Evolutionary conservation across 2,888 invertebrate species (phyloP).

Genomic region (Metalampra italica): DNA sequence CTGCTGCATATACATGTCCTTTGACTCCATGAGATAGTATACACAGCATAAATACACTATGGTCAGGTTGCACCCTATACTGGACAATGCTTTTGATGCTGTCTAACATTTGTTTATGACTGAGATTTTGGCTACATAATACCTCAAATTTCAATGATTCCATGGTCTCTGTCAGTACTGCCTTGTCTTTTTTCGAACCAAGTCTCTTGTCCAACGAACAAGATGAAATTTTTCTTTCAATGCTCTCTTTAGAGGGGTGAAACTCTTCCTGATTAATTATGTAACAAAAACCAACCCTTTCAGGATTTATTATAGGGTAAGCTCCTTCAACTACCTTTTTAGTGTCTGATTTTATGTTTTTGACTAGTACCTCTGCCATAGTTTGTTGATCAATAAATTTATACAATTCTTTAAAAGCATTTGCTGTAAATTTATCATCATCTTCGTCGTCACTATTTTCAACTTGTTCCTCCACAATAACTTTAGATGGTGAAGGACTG

Average conservation of each 20-base stretch:
- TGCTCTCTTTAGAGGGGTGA: conserved; percentile 52
- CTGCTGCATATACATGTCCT: conserved; percentile 62
- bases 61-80: conserved; percentile 38
- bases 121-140: conserved; percentile 42
- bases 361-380: conserved; percentile 29
- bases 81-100: conserved; percentile 47
- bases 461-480: conserved; percentile 16
- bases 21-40: conserved; percentile 66
- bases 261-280: conserved; percentile 68
- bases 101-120: conserved; percentile 43
- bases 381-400: conserved; percentile 34
- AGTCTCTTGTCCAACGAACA: conserved; percentile 35
- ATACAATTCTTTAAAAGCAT: conserved; percentile 34
- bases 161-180: conserved; percentile 49
- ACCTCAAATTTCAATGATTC: conserved; percentile 53
- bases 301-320: conserved; percentile 52
- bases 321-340: conserved; percentile 28
- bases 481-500: conserved; percentile 7
- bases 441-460: conserved; percentile 20
- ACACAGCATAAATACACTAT: conserved; percentile 66
- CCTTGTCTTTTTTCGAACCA: conserved; percentile 54
- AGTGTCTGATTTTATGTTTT: conserved; percentile 47
- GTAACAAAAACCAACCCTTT: conserved; percentile 56
- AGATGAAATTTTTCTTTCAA: conserved; percentile 29
- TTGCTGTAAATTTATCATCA: conserved; percentile 1